A percentile compares a stretch with the other conserved stretches of the same genome.
Conservation (phyloP, 2,113 vertebrate genomes). For the Parotia lawesii region DNA sequence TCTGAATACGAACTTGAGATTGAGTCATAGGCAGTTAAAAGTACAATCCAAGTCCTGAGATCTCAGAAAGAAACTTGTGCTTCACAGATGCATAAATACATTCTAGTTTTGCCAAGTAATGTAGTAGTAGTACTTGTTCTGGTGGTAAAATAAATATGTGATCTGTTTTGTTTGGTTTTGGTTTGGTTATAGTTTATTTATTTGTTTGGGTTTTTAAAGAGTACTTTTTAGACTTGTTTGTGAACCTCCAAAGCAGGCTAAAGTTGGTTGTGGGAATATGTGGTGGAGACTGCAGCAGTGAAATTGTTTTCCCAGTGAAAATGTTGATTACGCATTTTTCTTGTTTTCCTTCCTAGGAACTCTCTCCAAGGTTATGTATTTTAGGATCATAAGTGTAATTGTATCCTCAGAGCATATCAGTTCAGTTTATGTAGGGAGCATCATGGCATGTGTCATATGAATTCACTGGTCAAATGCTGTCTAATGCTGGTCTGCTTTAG, state of each 20-base stretch:
- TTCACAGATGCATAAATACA: not conserved
- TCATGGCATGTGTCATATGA: constrained; percentile 69
- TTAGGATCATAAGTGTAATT: constrained; percentile 68
- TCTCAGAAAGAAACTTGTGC: not conserved
- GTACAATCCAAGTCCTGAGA: not conserved
- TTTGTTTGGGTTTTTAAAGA: not conserved
- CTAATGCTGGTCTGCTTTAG: constrained; percentile 60
- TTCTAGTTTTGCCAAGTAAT: not conserved
- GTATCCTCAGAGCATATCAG: constrained; percentile 73
- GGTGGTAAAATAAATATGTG: not conserved
- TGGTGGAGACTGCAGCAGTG: not conserved
- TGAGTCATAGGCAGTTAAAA: not conserved
- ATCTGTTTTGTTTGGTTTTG: not conserved
- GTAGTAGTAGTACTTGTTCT: not conserved
- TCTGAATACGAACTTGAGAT: not conserved
- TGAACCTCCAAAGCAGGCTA: not conserved
- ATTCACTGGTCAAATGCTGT: constrained; percentile 70
- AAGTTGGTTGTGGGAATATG: not conserved
- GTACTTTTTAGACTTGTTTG: not conserved
- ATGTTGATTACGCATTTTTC: constrained; percentile 31
- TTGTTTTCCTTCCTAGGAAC: constrained; percentile 7
- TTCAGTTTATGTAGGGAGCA: constrained; percentile 59
- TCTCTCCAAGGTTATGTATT: constrained; percentile 68
- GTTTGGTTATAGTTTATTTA: not conserved
- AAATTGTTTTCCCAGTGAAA: not conserved